phyloP scores from a whole-genome alignment of 2,888 invertebrate genomes.

The Julus scandinavius region DNA sequence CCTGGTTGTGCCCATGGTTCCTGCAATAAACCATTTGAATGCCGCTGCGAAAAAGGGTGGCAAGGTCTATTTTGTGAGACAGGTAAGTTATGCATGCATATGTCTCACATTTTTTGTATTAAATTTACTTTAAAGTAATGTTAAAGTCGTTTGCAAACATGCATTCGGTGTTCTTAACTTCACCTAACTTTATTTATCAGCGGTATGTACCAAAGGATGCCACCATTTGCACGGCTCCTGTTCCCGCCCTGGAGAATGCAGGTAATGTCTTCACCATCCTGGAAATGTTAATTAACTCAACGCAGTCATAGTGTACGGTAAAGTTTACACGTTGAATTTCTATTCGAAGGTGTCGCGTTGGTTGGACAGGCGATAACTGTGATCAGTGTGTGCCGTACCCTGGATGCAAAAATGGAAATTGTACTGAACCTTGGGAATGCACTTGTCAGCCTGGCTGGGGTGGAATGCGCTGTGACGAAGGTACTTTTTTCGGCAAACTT shows the following conservation, averaged over 20 bases:
- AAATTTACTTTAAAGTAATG: too few relatives aligned
- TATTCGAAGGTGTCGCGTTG: slow-evolving; percentile 80
- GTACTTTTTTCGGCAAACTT: slow-evolving; percentile 67
- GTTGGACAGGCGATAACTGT: slow-evolving; percentile 84
- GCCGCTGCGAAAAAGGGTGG: slow-evolving; percentile 91
- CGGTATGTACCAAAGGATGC: slow-evolving; percentile 85
- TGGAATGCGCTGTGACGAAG: slow-evolving; percentile 90
- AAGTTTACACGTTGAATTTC: not conserved
- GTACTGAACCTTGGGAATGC: slow-evolving; percentile 89
- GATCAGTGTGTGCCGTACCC: slow-evolving; percentile 81
- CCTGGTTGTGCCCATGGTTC: slow-evolving; percentile 92
- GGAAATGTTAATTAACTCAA: not conserved
- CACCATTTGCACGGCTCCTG: slow-evolving; percentile 87
- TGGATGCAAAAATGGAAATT: slow-evolving; percentile 86
- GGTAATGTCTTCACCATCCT: slow-evolving; percentile 68
- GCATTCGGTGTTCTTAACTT: not conserved
- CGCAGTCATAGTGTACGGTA: not conserved
- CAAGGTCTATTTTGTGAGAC: slow-evolving; percentile 79
- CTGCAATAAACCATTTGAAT: slow-evolving; percentile 89
- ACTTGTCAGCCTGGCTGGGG: slow-evolving; percentile 88
- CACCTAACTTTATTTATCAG: slow-evolving; percentile 67
- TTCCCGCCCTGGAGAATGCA: slow-evolving; percentile 78
- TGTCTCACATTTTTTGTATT: too few relatives aligned
- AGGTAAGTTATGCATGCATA: slow-evolving; percentile 72
- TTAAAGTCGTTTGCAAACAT: too few relatives aligned